Conservation (phyloP, 35 echinoderm and acorn worm species). For the Strongylocentrotus purpuratus region DNA sequence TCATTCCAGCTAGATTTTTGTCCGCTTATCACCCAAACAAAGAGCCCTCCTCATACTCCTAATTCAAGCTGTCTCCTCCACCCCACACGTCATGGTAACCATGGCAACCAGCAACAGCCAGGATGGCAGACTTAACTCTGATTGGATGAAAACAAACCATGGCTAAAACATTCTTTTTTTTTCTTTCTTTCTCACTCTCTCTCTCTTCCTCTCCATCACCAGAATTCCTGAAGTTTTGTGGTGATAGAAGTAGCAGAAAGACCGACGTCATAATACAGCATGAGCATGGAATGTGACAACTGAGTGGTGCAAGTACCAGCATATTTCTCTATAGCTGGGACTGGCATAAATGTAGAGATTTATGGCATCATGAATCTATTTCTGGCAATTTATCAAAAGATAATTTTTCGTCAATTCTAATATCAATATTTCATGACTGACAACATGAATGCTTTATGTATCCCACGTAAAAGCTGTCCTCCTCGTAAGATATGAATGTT, state of each 20-base stretch:
- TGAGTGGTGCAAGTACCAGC: slow-evolving; percentile 9
- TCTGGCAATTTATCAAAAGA: not conserved
- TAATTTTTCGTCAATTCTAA: not conserved
- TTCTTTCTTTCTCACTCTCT: not conserved
- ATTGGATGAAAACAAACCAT: slow-evolving; percentile 9
- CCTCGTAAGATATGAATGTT: not conserved
- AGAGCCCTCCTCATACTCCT: slow-evolving; percentile 37
- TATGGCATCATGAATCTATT: slow-evolving; percentile 4
- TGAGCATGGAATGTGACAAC: not conserved
- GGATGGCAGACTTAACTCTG: not conserved
- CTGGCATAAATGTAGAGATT: not conserved
- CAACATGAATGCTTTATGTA: not conserved
- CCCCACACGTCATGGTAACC: not conserved
- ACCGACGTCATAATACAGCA: slow-evolving; percentile 17
- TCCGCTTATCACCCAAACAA: slow-evolving; percentile 43
- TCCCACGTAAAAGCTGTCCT: not conserved
- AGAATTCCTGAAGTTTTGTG: slow-evolving; percentile 40
- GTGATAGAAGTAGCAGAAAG: slow-evolving; percentile 47
- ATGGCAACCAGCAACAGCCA: slow-evolving; percentile 29
- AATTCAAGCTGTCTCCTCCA: slow-evolving; percentile 37
- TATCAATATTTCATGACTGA: not conserved
- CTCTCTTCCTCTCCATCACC: slow-evolving; percentile 5
- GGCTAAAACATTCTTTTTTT: slow-evolving; percentile 22
- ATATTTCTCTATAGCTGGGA: slow-evolving; percentile 21
- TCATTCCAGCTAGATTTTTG: slow-evolving; percentile 20